Conservation (phyloP, 2,113 vertebrate species). For the Ammodytes marinus region DNA sequence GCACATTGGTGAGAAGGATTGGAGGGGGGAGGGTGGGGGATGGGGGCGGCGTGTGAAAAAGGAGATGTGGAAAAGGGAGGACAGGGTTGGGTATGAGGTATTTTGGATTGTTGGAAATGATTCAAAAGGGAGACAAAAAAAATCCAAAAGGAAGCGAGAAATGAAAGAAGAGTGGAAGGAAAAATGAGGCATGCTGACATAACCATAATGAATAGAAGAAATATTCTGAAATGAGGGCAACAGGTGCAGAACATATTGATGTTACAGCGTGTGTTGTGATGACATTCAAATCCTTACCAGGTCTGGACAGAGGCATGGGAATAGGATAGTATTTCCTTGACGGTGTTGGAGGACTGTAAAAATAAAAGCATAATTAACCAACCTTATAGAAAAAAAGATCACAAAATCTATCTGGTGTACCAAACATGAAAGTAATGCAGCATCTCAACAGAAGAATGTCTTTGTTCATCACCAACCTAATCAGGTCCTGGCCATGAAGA, state of each 20-base stretch:
- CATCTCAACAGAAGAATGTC: background rate
- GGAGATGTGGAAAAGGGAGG: conserved; percentile 50
- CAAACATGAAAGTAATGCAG: background rate
- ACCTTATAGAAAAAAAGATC: background rate
- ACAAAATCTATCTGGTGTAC: background rate
- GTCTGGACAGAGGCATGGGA: conserved; percentile 97
- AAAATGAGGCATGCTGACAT: conserved; percentile 78
- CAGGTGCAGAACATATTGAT: background rate
- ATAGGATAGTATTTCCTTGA: conserved; percentile 95
- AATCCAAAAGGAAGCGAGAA: conserved; percentile 73
- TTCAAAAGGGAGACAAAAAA: conserved; percentile 47
- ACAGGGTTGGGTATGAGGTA: conserved; percentile 55
- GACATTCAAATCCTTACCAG: conserved; percentile 85
- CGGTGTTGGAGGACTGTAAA: conserved; percentile 89
- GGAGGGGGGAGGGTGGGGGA: too few relatives aligned
- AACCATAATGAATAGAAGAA: conserved; percentile 12
- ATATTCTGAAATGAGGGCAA: conserved; percentile 31
- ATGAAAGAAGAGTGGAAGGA: conserved; percentile 69
- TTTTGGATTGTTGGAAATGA: conserved; percentile 31
- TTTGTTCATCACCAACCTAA: conserved; percentile 83
- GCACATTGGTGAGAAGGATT: conserved; percentile 28
- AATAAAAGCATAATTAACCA: conserved; percentile 4
- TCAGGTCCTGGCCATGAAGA: conserved; percentile 91
- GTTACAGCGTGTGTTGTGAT: background rate
- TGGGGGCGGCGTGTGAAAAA: conserved; percentile 19